phyloP scores from a whole-genome alignment of 2,888 invertebrate genomes.

The Eupsilia transversa region DNA sequence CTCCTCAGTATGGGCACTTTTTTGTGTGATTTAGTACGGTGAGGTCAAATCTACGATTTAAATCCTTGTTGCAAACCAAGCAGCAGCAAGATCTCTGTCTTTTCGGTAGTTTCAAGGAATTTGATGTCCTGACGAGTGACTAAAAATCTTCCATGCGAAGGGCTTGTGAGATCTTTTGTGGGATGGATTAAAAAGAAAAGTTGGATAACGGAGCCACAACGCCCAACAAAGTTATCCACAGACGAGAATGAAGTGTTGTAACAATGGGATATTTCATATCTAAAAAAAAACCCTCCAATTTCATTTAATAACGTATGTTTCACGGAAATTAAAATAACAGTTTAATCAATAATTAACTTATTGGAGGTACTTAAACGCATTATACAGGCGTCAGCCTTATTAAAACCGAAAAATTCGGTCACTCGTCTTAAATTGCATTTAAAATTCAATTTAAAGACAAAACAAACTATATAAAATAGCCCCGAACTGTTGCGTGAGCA shows the following conservation, averaged over 20 bases:
- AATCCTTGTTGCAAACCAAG: too few species aligned
- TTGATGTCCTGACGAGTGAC: background rate
- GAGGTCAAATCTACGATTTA: too few species aligned
- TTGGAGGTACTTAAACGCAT: constrained; percentile 6
- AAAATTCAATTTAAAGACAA: constrained; percentile 56
- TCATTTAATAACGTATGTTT: background rate
- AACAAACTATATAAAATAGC: constrained; percentile 49
- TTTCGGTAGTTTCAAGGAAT: background rate
- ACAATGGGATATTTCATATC: background rate
- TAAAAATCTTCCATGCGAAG: background rate
- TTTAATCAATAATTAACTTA: constrained; percentile 11
- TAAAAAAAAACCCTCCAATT: background rate
- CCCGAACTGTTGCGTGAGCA: constrained; percentile 53
- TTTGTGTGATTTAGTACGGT: too few species aligned
- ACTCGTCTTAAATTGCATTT: constrained; percentile 58
- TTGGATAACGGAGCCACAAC: too few species aligned
- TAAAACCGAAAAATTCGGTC: constrained; percentile 35
- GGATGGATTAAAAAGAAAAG: too few species aligned
- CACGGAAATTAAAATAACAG: background rate
- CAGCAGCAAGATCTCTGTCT: too few species aligned
- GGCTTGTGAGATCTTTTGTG: background rate
- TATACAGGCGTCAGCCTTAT: background rate
- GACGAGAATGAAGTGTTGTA: background rate
- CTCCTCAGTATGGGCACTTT: too few species aligned
- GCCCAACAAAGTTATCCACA: background rate